Evolutionary conservation across 2,888 invertebrate species (phyloP), one percentile per base, ranked within the genome.

Genomic region (Eubasilissa splendida): DNA sequence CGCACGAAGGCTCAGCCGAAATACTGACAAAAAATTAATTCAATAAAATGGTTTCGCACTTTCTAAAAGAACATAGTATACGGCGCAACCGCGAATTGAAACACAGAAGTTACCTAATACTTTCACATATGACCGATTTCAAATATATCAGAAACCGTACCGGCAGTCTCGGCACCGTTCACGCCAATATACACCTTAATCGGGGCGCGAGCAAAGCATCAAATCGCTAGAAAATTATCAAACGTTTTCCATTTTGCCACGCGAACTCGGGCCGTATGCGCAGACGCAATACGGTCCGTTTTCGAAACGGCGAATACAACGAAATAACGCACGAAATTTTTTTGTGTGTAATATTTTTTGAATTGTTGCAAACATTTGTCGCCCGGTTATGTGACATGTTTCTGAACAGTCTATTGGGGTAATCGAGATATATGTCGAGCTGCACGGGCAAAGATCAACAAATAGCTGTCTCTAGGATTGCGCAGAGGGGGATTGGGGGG

Each of bases 51-150:
- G 31, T 2, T 2, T 5, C 11, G 73, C 76, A 63, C 42, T 59
- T 53, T 50, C 14, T 33, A n/a, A 14, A 11, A 71, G 82, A 80
- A 77, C 80, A 12, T 74, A 82, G 68, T 82, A 77, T n/a, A 82
- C 54, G 71, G 50, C 68, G 53, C 76, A 68, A 68, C 31, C 66
- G 82, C 75, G 79, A 82, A 82, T 77, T 79, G 77, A 81, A 81
- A 81, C 82, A 77, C 66, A 78, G 75, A 66, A 42, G 80, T 83
- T 83, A 83, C 80, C 83, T 81, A 81, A 83, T 81, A 83, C 83
- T 83, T 83, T 83, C 83, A 81, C 83, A 83, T 83, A 83, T 78
- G 81, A 66, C 71, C 80, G 77, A 80, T 80, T 77, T 80, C 68
- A 83, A 83, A 83, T 83, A 79, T 83, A 76, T 81, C 74, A 78